Base-by-base conservation (phyloP, 1,140 invertebrate species). In the Hyles euphorbiae region DNA sequence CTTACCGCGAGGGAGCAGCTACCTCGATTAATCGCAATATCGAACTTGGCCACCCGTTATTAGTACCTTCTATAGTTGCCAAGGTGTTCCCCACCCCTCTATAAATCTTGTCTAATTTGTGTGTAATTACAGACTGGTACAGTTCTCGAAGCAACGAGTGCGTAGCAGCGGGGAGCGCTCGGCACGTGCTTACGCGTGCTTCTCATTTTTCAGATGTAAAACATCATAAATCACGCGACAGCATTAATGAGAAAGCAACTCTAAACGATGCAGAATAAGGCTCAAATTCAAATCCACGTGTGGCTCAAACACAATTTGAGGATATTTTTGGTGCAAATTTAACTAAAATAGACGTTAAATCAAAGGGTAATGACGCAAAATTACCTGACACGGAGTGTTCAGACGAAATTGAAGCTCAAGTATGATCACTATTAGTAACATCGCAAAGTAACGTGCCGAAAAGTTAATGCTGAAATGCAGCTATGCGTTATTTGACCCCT, bases 51-150 rank as follows among this genome's bases (percentile, higher is more conserved):
- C 83, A 78, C 78, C 83, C 83, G 80, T 88, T 88, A 87, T 86
- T 88, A 86, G 78, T 86, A 84, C 78, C 81, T 81, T 76, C 72
- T 74, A 80, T 81, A 88, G 86, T 88, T 88, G 81, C 84, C 76
- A 87, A 88, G 86, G 86, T 88, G 86, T 84, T 78, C 81, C 78
- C 50, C 32, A 82, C 86, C 86, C 86, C 81, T 83, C 83, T 70
- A 88, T 88, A 88, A 88, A 88, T 88, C 86, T 88, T 87, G 80
- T 88, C 84, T 88, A 88, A 87, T 88, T 88, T 88, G 84, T 88
- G 82, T 88, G 86, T 88, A 87, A 88, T 88, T 88, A 88, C 83
- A 81, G 83, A 77, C 81, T 76, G 74, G 77, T 72, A 81, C 77
- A 85, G 82, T 79, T 83, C 83, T 81, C 81, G 69, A 62, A 77